These are phyloP conservation scores for Notoglanidium macrostoma DNA, from an alignment of 2,797 vertebrate species.

Conservation along the genomic window DNA sequence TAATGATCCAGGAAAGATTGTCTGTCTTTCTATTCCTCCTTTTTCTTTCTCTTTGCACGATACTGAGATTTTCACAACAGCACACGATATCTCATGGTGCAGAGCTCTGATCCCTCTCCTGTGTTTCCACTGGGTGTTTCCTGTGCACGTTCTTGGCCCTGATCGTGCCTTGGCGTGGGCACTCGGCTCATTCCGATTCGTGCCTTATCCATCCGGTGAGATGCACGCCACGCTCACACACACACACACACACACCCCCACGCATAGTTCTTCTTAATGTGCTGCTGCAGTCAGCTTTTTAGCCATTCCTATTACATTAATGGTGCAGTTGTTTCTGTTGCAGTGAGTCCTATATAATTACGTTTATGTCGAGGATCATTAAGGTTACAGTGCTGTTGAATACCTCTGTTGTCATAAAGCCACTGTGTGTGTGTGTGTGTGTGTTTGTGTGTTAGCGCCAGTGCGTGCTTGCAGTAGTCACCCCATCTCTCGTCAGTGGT, in stretches of 20 bases:
- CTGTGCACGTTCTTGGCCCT: conserved; percentile 14
- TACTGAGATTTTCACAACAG: background rate
- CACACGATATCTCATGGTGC: background rate
- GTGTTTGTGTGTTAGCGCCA: conserved; percentile 1
- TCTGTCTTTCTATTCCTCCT: background rate
- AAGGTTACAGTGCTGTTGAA: conserved; percentile 10
- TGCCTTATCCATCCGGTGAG: background rate
- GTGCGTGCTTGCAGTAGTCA: conserved; percentile 15
- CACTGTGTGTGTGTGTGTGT: background rate
- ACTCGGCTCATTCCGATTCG: background rate
- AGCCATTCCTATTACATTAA: conserved; percentile 33
- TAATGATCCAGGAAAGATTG: background rate
- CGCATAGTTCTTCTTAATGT: conserved; percentile 5
- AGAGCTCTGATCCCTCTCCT: background rate
- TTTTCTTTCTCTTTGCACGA: background rate
- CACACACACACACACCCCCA: background rate
- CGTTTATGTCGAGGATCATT: conserved; percentile 33
- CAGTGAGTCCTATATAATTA: conserved; percentile 41
- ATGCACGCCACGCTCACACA: background rate
- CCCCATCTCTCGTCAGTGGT: conserved; percentile 21
- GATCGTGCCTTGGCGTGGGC: conserved; percentile 5
- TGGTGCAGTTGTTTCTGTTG: conserved; percentile 31
- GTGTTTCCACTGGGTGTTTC: conserved; percentile 25
- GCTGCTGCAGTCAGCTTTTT: conserved; percentile 35
- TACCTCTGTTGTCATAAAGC: background rate